Conservation (phyloP, 1,140 invertebrate genomes). For the Phthorimaea operculella region DNA sequence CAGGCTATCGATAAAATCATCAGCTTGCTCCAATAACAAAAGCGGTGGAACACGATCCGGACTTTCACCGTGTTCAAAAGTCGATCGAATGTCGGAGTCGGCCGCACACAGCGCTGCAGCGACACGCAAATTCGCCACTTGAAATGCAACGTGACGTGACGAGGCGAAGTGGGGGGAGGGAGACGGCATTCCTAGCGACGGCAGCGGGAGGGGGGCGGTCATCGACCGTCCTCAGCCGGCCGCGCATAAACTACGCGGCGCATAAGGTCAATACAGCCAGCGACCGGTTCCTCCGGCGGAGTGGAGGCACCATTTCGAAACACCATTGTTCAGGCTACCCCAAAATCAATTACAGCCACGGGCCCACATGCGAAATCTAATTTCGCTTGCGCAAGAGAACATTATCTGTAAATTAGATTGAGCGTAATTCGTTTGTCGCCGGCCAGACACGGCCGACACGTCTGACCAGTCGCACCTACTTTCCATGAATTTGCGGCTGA, state of each 20-base stretch:
- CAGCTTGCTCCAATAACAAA: background rate
- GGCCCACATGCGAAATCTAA: conserved; percentile 37
- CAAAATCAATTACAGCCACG: conserved; percentile 38
- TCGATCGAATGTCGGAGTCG: conserved; percentile 7
- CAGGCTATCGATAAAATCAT: background rate
- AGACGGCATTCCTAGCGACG: conserved; percentile 44
- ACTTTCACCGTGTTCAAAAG: conserved; percentile 25
- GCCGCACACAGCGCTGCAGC: conserved; percentile 10
- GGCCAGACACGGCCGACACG: conserved; percentile 15
- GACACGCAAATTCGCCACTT: conserved; percentile 53
- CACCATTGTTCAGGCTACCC: conserved; percentile 33
- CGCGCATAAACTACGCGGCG: conserved; percentile 53
- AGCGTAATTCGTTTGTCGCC: conserved; percentile 23
- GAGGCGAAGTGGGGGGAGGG: conserved; percentile 24
- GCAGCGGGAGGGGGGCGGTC: conserved; percentile 37
- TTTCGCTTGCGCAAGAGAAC: conserved; percentile 34
- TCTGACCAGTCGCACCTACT: conserved; percentile 4
- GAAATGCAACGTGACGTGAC: conserved; percentile 54
- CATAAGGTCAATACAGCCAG: conserved; percentile 55
- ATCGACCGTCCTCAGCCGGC: conserved; percentile 59
- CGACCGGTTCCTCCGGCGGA: conserved; percentile 26
- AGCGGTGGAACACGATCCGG: background rate
- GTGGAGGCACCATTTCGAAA: conserved; percentile 33
- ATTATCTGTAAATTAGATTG: conserved; percentile 33
- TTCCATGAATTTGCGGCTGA: conserved; percentile 6